These are phyloP conservation scores for Trogon surrucura DNA, from an alignment of 2,113 vertebrate genomes.

Conservation along the genomic window DNA sequence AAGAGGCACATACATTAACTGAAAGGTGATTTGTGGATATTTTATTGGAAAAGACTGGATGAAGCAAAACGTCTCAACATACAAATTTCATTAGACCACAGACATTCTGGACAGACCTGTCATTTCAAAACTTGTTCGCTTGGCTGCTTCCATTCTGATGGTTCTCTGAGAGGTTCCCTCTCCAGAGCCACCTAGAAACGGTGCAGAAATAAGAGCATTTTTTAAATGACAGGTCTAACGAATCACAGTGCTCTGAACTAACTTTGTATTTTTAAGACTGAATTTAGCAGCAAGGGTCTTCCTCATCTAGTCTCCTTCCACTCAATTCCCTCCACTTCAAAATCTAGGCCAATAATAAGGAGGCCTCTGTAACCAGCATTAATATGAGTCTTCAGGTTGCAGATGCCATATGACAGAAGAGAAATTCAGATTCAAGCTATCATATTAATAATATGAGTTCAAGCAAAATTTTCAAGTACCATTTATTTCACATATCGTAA, in stretches of 20 bases:
- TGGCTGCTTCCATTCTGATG: constrained; percentile 10
- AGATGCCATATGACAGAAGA: neutral
- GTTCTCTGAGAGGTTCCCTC: constrained; percentile 12
- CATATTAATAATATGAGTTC: neutral
- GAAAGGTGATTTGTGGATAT: constrained; percentile 53
- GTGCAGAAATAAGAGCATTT: neutral
- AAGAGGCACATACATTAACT: neutral
- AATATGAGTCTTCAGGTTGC: neutral
- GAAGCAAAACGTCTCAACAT: constrained; percentile 13
- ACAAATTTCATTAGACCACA: constrained; percentile 53
- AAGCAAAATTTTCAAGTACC: neutral
- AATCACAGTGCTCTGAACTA: neutral
- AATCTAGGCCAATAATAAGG: neutral
- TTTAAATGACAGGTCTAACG: constrained; percentile 29
- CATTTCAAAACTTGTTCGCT: constrained; percentile 51
- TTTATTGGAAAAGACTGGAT: constrained; percentile 18
- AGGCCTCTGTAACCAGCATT: neutral
- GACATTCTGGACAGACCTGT: constrained; percentile 8
- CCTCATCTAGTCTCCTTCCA: neutral
- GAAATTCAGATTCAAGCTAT: neutral
- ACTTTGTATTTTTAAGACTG: constrained; percentile 22
- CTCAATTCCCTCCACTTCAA: neutral
- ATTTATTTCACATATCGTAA: neutral
- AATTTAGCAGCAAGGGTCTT: constrained; percentile 20
- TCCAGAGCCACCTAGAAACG: constrained; percentile 11